phyloP scores from a whole-genome alignment of 2,888 invertebrate genomes.

The Chloroclystis v-ata region DNA sequence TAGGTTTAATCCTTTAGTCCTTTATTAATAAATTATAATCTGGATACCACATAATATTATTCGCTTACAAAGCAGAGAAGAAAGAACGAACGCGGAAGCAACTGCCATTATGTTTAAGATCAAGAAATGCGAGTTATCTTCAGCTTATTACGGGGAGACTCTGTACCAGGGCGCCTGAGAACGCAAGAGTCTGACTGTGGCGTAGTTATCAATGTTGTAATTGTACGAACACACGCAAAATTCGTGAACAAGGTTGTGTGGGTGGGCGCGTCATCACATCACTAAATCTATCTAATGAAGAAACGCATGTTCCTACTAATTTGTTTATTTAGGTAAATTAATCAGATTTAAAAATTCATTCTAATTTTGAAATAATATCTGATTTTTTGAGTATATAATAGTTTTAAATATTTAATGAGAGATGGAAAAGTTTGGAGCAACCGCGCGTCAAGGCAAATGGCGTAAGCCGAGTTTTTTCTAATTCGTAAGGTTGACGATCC shows the following conservation, averaged over 20 bases:
- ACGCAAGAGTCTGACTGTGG: slow-evolving; percentile 61
- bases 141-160: slow-evolving; percentile 75
- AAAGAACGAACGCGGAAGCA: slow-evolving; percentile 52
- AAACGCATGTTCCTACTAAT: slow-evolving; percentile 3
- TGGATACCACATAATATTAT: background rate
- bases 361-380: background rate
- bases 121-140: slow-evolving; percentile 74
- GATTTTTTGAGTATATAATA: background rate
- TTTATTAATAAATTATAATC: too few species aligned
- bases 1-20: too few species aligned
- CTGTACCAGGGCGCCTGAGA: slow-evolving; percentile 68
- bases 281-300: slow-evolving; percentile 12
- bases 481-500: slow-evolving; percentile 76
- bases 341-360: background rate
- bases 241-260: slow-evolving; percentile 48
- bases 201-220: slow-evolving; percentile 55
- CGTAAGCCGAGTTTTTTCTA: slow-evolving; percentile 66
- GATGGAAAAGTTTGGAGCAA: slow-evolving; percentile 30
- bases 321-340: background rate
- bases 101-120: slow-evolving; percentile 53
- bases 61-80: slow-evolving; percentile 13
- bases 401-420: background rate
- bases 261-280: slow-evolving; percentile 59
- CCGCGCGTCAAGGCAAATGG: slow-evolving; percentile 43
- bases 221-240: slow-evolving; percentile 32